phyloP scores from a whole-genome alignment of 2,888 invertebrate genomes.

The Mythimna ferrago region DNA sequence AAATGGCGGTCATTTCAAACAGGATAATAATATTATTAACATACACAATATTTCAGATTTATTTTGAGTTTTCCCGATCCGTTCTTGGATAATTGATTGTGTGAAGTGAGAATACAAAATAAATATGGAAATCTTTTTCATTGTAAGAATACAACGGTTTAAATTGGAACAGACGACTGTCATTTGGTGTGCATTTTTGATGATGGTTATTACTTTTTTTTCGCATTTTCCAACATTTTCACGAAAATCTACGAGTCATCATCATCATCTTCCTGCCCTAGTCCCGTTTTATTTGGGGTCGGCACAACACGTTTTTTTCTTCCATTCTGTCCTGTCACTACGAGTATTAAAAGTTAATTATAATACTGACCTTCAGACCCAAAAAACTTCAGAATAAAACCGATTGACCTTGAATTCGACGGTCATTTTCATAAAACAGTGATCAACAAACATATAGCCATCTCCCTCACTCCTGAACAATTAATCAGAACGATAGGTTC shows the following conservation, averaged over 20 bases:
- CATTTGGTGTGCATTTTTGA: background rate
- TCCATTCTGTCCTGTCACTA: no score
- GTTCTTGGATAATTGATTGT: background rate
- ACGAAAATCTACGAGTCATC: no score
- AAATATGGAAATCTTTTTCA: background rate
- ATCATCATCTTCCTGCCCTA: no score
- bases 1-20: background rate
- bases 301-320: no score
- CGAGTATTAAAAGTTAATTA: background rate
- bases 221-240: no score
- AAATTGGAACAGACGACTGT: background rate
- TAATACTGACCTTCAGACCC: conserved; percentile 9
- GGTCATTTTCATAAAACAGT: conserved; percentile 7
- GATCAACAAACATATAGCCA: background rate
- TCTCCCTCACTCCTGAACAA: conserved; percentile 27
- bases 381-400: conserved; percentile 19
- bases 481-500: conserved; percentile 4
- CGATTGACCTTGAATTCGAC: conserved; percentile 11
- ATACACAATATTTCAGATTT: no score
- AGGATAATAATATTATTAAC: no score
- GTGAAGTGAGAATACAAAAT: background rate
- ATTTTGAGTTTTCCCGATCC: background rate
- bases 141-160: background rate
- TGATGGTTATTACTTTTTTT: no score
- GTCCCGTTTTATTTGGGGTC: no score